Evolutionary conservation across 2,888 invertebrate genomes (phyloP).

Genomic region (Orthosia incerta): DNA sequence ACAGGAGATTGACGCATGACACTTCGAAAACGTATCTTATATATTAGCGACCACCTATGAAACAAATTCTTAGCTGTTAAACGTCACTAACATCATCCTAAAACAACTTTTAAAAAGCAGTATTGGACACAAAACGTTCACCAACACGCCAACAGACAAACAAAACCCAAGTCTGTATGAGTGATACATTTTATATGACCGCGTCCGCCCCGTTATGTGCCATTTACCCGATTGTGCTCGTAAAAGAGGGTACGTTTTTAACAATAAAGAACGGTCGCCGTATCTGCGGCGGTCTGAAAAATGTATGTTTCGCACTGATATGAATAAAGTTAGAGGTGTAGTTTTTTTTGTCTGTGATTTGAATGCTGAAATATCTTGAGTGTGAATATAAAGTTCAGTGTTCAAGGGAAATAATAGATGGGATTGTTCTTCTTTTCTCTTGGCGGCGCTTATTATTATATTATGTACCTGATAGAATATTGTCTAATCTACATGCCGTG

Average conservation of each 20-base stretch:
- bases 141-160: conserved; percentile 28
- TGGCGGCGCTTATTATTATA: no score
- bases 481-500: no score
- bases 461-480: no score
- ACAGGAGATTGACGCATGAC: not conserved
- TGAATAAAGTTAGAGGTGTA: conserved; percentile 51
- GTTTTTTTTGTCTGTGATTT: conserved; percentile 5
- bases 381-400: not conserved
- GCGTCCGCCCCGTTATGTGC: conserved; percentile 62
- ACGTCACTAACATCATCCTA: not conserved
- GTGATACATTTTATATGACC: conserved; percentile 65
- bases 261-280: conserved; percentile 59
- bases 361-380: not conserved
- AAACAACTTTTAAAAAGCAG: conserved; percentile 5
- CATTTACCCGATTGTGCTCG: conserved; percentile 65
- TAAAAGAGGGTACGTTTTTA: conserved; percentile 68
- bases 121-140: conserved; percentile 24
- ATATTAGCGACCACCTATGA: no score
- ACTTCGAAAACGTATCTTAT: no score
- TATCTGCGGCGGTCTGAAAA: conserved; percentile 49
- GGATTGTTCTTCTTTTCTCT: not conserved
- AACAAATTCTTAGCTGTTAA: not conserved
- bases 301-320: conserved; percentile 47
- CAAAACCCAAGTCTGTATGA: conserved; percentile 42
- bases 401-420: not conserved